A percentile compares a stretch with the other conserved stretches of the same genome.
These are phyloP conservation scores for Phanerotoma sp. DNA, from an alignment of 2,888 invertebrate genomes.

Conservation along the genomic window DNA sequence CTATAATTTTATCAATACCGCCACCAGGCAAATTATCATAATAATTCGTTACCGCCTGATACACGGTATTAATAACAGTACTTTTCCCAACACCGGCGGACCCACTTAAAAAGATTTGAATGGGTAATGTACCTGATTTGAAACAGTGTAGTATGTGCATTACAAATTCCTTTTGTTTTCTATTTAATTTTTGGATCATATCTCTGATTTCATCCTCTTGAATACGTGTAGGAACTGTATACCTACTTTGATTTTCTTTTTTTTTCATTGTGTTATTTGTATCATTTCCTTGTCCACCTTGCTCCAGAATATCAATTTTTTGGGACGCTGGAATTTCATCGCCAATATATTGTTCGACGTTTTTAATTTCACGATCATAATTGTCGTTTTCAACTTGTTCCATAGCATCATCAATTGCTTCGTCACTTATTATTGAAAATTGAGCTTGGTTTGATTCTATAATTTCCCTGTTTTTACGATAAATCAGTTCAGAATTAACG, in stretches of 20 bases:
- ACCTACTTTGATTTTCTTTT: conserved; percentile 15
- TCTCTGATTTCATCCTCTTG: conserved; percentile 19
- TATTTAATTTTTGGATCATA: conserved; percentile 25
- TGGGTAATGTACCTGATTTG: conserved; percentile 26
- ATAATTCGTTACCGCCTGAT: too few species aligned
- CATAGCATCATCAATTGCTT: conserved; percentile 12
- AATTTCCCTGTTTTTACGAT: conserved; percentile 12
- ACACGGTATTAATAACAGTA: too few species aligned
- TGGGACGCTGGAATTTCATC: too few species aligned
- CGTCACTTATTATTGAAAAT: conserved; percentile 21
- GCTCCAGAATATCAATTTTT: conserved; percentile 23
- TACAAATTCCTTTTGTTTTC: conserved; percentile 26
- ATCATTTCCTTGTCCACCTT: conserved; percentile 18
- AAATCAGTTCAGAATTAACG: conserved; percentile 16
- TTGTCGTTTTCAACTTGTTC: conserved; percentile 15
- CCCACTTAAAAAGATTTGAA: conserved; percentile 37
- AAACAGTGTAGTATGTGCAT: conserved; percentile 31
- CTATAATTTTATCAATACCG: conserved; percentile 31
- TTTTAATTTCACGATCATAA: conserved; percentile 8
- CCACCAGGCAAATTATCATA: conserved; percentile 25
- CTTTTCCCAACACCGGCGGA: conserved; percentile 44
- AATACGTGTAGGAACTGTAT: conserved; percentile 11
- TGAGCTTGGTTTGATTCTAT: conserved; percentile 14
- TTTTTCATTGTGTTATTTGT: conserved; percentile 10
- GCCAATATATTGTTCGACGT: too few species aligned